phyloP scores from a whole-genome alignment of 2,888 invertebrate genomes.

The Strigamia maritima region DNA sequence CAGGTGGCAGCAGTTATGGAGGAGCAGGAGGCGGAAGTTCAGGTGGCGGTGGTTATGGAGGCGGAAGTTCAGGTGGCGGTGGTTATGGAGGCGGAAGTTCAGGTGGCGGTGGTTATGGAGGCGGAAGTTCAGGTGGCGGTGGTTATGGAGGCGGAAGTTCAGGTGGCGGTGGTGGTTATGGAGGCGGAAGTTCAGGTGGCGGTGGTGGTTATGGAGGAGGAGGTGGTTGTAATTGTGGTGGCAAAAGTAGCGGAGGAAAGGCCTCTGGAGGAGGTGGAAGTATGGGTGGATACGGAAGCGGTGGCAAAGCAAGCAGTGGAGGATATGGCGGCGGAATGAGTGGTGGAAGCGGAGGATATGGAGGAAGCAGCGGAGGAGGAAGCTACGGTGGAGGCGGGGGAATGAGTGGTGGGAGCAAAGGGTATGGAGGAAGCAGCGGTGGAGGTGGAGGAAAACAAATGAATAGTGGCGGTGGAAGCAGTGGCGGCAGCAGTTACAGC shows the following conservation, averaged over 20 bases:
- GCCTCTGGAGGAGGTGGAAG: no score
- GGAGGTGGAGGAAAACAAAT: neutral
- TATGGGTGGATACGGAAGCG: no score
- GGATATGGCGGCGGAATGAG: neutral
- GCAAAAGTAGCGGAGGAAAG: neutral
- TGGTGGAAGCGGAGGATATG: neutral
- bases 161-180: neutral
- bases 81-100: neutral
- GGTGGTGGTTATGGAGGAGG: slow-evolving; percentile 34
- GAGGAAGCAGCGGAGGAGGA: no score
- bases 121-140: neutral
- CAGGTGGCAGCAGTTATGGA: neutral
- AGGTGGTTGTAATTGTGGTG: slow-evolving; percentile 36
- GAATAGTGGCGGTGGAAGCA: neutral
- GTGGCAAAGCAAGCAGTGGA: neutral
- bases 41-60: no score
- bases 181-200: neutral
- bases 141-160: neutral
- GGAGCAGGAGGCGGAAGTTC: neutral
- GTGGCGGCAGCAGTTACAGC: neutral
- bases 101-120: neutral
- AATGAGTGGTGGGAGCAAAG: no score
- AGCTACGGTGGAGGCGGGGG: no score
- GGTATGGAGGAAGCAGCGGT: neutral
- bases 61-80: no score